Evolutionary conservation across 2,113 vertebrate genomes (phyloP).

Genomic region (Nematolebias whitei): DNA sequence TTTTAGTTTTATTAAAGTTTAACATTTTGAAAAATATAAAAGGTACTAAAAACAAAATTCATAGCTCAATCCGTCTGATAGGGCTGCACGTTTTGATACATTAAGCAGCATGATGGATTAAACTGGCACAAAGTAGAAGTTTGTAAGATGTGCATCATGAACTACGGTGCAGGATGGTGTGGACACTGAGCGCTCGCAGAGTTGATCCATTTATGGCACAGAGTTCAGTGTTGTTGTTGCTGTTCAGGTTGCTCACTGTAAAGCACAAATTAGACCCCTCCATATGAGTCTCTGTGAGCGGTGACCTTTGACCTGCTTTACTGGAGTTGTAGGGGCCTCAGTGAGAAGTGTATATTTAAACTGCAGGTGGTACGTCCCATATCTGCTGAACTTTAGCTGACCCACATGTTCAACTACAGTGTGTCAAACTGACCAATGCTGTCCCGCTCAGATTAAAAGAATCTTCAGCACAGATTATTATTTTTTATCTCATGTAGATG

Average conservation of each 20-base stretch:
- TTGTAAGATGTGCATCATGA: no score
- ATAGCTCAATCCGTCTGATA: no score
- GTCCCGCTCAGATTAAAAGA: not conserved
- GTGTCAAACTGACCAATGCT: not conserved
- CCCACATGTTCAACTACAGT: not conserved
- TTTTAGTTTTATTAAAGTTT: no score
- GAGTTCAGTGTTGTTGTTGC: conserved; percentile 19
- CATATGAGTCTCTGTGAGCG: conserved; percentile 10
- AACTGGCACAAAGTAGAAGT: no score
- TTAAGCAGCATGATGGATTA: no score
- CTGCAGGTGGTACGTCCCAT: conserved; percentile 20
- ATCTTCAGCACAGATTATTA: not conserved
- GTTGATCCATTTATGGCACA: conserved; percentile 12
- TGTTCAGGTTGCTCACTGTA: not conserved
- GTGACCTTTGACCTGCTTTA: conserved; percentile 43
- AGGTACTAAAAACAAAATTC: no score
- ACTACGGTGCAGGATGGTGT: no score
- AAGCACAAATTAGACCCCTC: conserved; percentile 1
- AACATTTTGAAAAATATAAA: no score
- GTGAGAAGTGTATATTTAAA: conserved; percentile 29
- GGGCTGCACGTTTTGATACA: no score
- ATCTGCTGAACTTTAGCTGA: conserved; percentile 26
- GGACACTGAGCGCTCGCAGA: no score
- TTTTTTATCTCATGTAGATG: not conserved
- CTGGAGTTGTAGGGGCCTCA: not conserved